phyloP scores from a whole-genome alignment of 2,888 invertebrate genomes.

The Blastobasis adustella region DNA sequence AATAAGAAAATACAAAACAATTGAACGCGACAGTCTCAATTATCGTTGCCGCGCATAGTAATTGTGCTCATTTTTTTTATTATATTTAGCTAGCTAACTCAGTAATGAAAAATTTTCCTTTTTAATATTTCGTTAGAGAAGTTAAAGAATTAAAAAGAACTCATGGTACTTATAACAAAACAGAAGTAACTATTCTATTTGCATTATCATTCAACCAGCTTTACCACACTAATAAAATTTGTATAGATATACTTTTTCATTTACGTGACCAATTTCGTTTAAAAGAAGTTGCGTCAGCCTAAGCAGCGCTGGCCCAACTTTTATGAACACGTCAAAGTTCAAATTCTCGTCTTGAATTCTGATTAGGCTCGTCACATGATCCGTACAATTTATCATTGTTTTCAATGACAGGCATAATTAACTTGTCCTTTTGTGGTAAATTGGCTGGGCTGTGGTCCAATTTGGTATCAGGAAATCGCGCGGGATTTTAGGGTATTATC shows the following conservation, averaged over 20 bases:
- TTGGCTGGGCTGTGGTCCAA: slow-evolving; percentile 15
- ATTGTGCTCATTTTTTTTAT: too few relatives aligned
- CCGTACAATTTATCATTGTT: slow-evolving; percentile 52
- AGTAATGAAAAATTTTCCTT: too few relatives aligned
- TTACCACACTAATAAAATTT: slow-evolving; percentile 1
- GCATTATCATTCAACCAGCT: too few relatives aligned
- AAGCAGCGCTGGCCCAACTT: slow-evolving; percentile 24
- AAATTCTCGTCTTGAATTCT: slow-evolving; percentile 57
- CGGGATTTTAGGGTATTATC: slow-evolving; percentile 20
- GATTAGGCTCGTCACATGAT: slow-evolving; percentile 44
- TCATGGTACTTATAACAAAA: too few relatives aligned
- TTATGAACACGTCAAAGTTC: slow-evolving; percentile 56
- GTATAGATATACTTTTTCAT: slow-evolving; percentile 8
- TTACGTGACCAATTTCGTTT: slow-evolving; percentile 45
- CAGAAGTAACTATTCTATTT: too few relatives aligned
- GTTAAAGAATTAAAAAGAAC: too few relatives aligned
- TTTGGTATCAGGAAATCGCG: too few relatives aligned
- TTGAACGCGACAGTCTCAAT: too few relatives aligned
- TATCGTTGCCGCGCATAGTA: too few relatives aligned
- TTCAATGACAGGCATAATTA: slow-evolving; percentile 54
- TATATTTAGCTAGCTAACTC: too few relatives aligned
- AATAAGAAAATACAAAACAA: too few relatives aligned
- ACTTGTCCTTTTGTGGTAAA: slow-evolving; percentile 50
- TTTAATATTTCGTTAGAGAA: too few relatives aligned
- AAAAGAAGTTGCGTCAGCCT: slow-evolving; percentile 30